Percentiles rank a stretch among this genome's conserved stretches.
These are phyloP conservation scores for Trogon melanurus DNA, from an alignment of 2,113 vertebrate genomes.

Conservation along the genomic window DNA sequence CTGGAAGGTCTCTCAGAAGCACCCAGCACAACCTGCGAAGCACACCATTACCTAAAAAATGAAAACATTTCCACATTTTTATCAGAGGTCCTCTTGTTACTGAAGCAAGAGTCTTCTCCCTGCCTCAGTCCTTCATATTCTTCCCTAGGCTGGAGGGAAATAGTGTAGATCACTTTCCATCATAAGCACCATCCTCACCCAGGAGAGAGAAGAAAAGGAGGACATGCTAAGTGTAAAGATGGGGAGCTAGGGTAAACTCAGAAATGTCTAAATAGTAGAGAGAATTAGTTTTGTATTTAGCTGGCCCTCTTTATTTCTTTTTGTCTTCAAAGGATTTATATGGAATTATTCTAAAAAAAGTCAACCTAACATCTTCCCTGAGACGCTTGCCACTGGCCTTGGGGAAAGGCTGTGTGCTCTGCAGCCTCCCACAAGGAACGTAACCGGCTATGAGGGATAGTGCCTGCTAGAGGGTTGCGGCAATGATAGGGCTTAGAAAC, in stretches of 20 bases:
- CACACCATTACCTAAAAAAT: not conserved
- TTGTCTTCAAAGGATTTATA: not conserved
- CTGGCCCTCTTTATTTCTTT: not conserved
- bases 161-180: not conserved
- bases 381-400: not conserved
- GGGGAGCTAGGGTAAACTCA: not conserved
- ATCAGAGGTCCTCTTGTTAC: not conserved
- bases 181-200: not conserved
- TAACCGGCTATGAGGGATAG: not conserved
- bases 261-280: not conserved
- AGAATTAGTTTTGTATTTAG: not conserved
- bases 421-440: not conserved
- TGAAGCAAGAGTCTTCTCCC: not conserved
- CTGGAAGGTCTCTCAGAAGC: not conserved
- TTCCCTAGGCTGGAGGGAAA: not conserved
- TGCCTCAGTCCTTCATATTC: not conserved
- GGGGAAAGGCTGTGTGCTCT: not conserved
- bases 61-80: not conserved
- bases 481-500: slow-evolving; percentile 52
- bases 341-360: not conserved
- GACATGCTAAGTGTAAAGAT: not conserved
- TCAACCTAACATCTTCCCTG: not conserved
- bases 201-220: not conserved
- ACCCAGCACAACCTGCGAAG: not conserved
- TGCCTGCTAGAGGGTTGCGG: not conserved